phyloP scores from a whole-genome alignment of 2,888 invertebrate species.

The Strigamia crassipes region DNA sequence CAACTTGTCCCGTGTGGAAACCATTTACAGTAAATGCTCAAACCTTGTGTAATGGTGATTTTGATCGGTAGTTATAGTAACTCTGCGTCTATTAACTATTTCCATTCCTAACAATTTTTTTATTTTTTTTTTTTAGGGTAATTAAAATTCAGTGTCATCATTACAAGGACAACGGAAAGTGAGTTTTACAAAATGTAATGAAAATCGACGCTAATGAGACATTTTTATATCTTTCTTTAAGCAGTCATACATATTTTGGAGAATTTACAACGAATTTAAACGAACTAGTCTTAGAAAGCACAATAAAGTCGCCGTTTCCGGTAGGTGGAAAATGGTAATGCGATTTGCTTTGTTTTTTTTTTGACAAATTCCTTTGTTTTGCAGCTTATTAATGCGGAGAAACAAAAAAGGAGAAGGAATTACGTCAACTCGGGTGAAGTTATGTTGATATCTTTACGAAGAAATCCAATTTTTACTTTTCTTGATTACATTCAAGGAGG shows the following conservation, averaged over 20 bases:
- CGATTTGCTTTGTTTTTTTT: background rate
- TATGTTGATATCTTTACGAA: conserved; percentile 46
- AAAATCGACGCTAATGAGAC: background rate
- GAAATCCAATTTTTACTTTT: conserved; percentile 60
- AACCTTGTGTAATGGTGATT: conserved; percentile 64
- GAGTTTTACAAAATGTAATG: background rate
- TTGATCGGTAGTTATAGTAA: conserved; percentile 56
- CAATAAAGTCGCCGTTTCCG: background rate
- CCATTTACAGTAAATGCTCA: conserved; percentile 61
- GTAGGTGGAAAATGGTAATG: background rate
- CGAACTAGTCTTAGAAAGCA: conserved; percentile 57
- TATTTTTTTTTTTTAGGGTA: conserved; percentile 54
- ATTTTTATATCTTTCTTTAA: background rate
- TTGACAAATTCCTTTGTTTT: conserved; percentile 44
- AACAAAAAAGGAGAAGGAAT: conserved; percentile 59
- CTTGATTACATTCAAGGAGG: conserved; percentile 66
- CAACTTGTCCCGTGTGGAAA: conserved; percentile 61
- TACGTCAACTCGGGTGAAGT: conserved; percentile 62
- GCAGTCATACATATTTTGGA: conserved; percentile 61
- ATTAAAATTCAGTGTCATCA: conserved; percentile 64
- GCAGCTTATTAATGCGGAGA: conserved; percentile 59
- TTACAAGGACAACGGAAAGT: conserved; percentile 61
- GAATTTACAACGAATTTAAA: conserved; percentile 60
- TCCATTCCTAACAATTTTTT: background rate
- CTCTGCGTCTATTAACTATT: too few species aligned